These are phyloP conservation scores for Bombus consobrinus DNA, from an alignment of 1,140 invertebrate genomes.

Conservation along the genomic window DNA sequence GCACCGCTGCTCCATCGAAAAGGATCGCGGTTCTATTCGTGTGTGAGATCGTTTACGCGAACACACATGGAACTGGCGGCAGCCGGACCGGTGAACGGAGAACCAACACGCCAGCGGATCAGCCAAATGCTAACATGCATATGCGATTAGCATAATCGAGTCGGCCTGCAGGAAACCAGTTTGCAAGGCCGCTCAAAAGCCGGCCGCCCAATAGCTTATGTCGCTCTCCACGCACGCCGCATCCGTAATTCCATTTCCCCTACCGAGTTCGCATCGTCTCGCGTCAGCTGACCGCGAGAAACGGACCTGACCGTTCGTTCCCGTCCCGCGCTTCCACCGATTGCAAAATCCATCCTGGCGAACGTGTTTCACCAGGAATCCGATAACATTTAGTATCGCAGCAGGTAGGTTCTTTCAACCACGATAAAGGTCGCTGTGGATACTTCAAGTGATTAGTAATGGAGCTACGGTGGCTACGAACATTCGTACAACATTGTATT, in stretches of 20 bases:
- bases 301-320: not conserved
- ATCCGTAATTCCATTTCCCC: conserved; percentile 76
- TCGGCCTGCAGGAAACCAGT: conserved; percentile 80
- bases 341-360: not conserved
- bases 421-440: not conserved
- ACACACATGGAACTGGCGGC: not conserved
- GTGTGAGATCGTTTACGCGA: not conserved
- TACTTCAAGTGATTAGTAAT: not conserved
- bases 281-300: conserved; percentile 73
- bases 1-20: conserved; percentile 38
- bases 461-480: too few species aligned
- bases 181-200: conserved; percentile 81
- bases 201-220: conserved; percentile 75
- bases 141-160: conserved; percentile 82
- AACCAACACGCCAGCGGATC: conserved; percentile 66
- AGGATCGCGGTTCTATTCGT: conserved; percentile 9
- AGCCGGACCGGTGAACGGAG: conserved; percentile 41
- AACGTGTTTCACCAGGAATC: not conserved
- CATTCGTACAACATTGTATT: too few species aligned
- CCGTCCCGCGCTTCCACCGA: not conserved
- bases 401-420: not conserved
- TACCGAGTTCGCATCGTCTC: conserved; percentile 22
- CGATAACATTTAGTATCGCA: not conserved
- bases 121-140: conserved; percentile 79
- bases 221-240: conserved; percentile 71